Base-by-base conservation (phyloP, 2,797 vertebrate species). In the Numenius phaeopus region DNA sequence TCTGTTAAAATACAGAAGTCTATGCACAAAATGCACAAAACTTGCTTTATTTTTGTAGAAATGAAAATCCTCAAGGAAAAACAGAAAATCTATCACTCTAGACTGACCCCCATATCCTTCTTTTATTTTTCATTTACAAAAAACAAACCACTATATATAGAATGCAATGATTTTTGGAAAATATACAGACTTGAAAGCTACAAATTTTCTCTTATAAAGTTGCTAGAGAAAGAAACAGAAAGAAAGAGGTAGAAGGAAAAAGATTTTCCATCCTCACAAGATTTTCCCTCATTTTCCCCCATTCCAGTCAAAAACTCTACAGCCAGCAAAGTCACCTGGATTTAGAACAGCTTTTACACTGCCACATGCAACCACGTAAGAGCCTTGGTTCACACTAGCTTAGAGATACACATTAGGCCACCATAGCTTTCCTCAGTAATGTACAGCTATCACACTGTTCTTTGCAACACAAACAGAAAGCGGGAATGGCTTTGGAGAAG, bases 371-470 rank as follows among this genome's bases (percentile, higher is more conserved):
- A 34, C 23, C 54, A 79, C 4, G 1, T 11, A 49, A 58, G 50
- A 83, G n/a, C 15, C 13, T 81, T 1, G 0, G 37, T 49, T 62
- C 37, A 49, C 29, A 16, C 22, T 6, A 77, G 44, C 27, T 77
- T 49, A 80, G 27, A 66, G 47, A 73, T 11, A n/a, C 10, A 22
- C 34, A 17, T 22, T 21, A 64, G 71, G 30, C 8, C 26, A 65
- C 39, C 0, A 0, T 1, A 55, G n/a, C 34, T 91, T 44, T 67
- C 22, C 16, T 75, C 54, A 72, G 70, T 1, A 70, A 21, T 2
- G 5, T 13, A 40, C 2, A 87, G 46, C 40, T 40, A 14, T 23
- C 27, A 7, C 2, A 10, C 14, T 0, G 0, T 10, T 54, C 19
- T 22, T 14, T 3, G 3, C 4, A 6, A 66, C 59, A 65, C 59